phyloP scores from a whole-genome alignment of 2,888 invertebrate genomes.

The Sinhomidia bicolor region DNA sequence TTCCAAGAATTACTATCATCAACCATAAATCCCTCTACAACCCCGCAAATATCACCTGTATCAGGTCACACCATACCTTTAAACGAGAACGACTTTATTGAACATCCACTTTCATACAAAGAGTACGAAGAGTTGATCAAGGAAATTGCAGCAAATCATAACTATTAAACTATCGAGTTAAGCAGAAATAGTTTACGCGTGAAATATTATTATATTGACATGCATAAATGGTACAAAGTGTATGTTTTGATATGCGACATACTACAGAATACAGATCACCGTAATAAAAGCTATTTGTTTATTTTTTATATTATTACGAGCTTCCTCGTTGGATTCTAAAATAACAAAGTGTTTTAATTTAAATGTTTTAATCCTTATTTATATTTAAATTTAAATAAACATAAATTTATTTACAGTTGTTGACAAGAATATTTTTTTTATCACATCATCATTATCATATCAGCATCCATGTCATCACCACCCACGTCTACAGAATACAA shows the following conservation, averaged over 20 bases:
- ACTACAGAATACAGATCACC: neutral
- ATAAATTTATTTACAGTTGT: neutral
- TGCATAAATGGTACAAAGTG: neutral
- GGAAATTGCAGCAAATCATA: slow-evolving; percentile 19
- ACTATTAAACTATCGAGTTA: neutral
- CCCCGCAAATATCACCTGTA: neutral
- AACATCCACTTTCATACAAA: slow-evolving; percentile 44
- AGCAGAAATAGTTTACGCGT: no score
- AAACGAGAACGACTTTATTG: slow-evolving; percentile 42
- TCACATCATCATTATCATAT: slow-evolving; percentile 52
- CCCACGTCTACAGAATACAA: neutral
- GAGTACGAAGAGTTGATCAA: slow-evolving; percentile 44
- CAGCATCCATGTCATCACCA: slow-evolving; percentile 16
- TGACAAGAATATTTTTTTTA: neutral
- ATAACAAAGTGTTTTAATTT: neutral
- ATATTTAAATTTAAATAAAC: neutral
- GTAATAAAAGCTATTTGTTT: neutral
- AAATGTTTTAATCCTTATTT: slow-evolving; percentile 12
- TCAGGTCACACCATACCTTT: neutral
- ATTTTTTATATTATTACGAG: neutral
- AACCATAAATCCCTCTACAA: neutral
- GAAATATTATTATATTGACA: no score
- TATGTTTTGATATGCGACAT: neutral
- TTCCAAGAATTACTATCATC: no score
- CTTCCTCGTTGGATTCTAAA: slow-evolving; percentile 20